A percentile compares a stretch with the other conserved stretches of the same genome.
Conservation (phyloP, 2,888 invertebrate species). For the Drosophila kanekoi region DNA sequence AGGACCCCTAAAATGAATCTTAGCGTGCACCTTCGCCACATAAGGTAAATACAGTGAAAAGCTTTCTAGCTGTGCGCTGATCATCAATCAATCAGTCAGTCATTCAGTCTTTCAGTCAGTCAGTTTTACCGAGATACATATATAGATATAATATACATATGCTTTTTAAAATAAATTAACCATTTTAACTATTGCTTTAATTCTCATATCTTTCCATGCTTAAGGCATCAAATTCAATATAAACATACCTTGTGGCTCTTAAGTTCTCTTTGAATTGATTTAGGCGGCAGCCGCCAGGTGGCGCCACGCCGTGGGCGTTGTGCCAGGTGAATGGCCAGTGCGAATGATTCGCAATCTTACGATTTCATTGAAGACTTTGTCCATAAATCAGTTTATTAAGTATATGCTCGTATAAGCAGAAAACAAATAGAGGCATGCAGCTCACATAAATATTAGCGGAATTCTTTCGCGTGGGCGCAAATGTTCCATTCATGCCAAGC, state of each 20-base stretch:
- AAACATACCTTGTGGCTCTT: not conserved
- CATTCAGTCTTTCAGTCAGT: too few species aligned
- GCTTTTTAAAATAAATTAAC: not conserved
- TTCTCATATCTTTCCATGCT: too few species aligned
- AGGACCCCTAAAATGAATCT: too few species aligned
- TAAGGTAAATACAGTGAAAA: too few species aligned
- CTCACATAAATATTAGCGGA: constrained; percentile 30
- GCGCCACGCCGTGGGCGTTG: constrained; percentile 33
- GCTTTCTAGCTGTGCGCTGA: too few species aligned
- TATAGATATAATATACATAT: too few species aligned
- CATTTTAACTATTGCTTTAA: too few species aligned
- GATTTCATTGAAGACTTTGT: constrained; percentile 45
- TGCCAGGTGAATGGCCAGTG: constrained; percentile 40
- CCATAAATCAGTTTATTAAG: constrained; percentile 22
- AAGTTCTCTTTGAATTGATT: not conserved
- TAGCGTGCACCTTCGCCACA: too few species aligned
- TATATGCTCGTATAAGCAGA: constrained; percentile 4
- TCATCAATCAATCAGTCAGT: too few species aligned
- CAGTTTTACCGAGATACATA: too few species aligned
- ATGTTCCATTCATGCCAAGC: constrained; percentile 29
- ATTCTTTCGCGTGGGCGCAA: constrained; percentile 32
- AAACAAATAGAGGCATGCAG: constrained; percentile 24
- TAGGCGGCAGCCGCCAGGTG: constrained; percentile 33
- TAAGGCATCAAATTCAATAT: not conserved
- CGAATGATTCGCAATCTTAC: constrained; percentile 27